Evolutionary conservation across 2,113 vertebrate genomes (phyloP).

Genomic region (Onychostruthus taczanowskii): DNA sequence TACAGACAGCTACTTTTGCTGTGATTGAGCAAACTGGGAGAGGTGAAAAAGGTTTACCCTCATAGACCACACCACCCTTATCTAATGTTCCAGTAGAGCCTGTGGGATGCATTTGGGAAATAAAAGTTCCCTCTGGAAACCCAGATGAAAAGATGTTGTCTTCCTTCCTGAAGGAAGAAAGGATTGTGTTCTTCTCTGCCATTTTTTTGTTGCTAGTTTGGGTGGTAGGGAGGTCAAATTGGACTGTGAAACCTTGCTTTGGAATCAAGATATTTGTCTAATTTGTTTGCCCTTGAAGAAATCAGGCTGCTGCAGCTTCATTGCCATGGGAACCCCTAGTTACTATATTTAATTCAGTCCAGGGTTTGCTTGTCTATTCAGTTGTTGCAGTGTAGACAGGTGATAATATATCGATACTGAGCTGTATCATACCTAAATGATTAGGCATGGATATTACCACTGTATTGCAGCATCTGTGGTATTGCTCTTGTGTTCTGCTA

Average conservation of each 20-base stretch:
- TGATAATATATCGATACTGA: conserved; percentile 32
- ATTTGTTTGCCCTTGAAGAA: conserved; percentile 45
- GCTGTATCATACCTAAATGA: not conserved
- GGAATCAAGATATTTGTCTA: conserved; percentile 15
- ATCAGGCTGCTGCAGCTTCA: conserved; percentile 44
- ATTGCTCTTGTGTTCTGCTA: not conserved
- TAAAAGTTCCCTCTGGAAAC: not conserved
- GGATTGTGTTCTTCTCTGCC: not conserved
- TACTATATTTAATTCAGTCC: conserved; percentile 60
- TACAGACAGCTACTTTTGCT: not conserved
- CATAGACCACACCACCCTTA: not conserved
- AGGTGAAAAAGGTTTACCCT: not conserved
- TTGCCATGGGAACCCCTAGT: conserved; percentile 66
- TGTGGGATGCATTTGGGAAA: not conserved
- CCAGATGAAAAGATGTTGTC: not conserved
- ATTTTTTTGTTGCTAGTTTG: not conserved
- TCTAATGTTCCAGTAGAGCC: not conserved
- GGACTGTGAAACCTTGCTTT: not conserved
- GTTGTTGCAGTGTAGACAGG: conserved; percentile 26
- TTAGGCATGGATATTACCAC: not conserved
- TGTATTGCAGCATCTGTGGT: not conserved
- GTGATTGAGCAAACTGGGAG: not conserved
- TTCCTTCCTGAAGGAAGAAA: not conserved
- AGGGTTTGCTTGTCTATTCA: conserved; percentile 28
- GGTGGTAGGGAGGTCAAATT: not conserved